Percentiles rank a stretch among this genome's conserved stretches.
Evolutionary conservation across 1,140 invertebrate genomes (phyloP).

Genomic region (Ooceraea biroi): DNA sequence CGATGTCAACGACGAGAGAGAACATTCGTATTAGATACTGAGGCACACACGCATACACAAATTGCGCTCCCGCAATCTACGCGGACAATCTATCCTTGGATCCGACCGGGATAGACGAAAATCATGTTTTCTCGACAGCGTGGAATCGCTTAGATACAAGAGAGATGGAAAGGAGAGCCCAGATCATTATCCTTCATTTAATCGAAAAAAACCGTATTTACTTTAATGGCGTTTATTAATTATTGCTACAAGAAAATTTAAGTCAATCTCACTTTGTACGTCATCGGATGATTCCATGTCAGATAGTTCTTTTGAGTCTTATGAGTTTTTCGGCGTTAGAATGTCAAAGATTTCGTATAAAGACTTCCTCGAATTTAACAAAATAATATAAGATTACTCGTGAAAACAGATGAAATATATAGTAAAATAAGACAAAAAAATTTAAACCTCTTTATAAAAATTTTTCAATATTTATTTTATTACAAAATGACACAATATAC

Average conservation of each 20-base stretch:
- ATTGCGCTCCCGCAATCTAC: constrained; percentile 79
- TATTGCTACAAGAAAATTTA: constrained; percentile 44
- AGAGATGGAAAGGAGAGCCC: constrained; percentile 19
- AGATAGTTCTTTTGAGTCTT: background rate
- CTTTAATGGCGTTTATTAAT: constrained; percentile 67
- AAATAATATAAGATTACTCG: background rate
- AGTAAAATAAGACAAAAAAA: background rate
- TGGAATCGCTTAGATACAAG: constrained; percentile 7
- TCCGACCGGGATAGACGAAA: constrained; percentile 77
- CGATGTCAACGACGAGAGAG: constrained; percentile 68
- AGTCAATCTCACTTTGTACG: constrained; percentile 3
- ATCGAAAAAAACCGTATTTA: constrained; percentile 57
- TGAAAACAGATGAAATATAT: background rate
- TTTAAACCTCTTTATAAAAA: background rate
- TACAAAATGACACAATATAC: background rate
- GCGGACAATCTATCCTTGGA: constrained; percentile 80
- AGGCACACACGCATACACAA: constrained; percentile 70
- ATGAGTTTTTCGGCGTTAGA: background rate
- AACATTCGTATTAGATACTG: constrained; percentile 80
- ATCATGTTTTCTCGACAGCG: constrained; percentile 79
- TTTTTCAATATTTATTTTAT: constrained; percentile 5
- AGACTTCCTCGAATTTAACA: background rate
- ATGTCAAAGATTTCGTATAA: background rate
- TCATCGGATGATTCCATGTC: background rate
- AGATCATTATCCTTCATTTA: constrained; percentile 40